Percentiles rank a stretch among this genome's conserved stretches.
Conservation (phyloP, 2,113 vertebrate genomes). For the Callorhinus ursinus region DNA sequence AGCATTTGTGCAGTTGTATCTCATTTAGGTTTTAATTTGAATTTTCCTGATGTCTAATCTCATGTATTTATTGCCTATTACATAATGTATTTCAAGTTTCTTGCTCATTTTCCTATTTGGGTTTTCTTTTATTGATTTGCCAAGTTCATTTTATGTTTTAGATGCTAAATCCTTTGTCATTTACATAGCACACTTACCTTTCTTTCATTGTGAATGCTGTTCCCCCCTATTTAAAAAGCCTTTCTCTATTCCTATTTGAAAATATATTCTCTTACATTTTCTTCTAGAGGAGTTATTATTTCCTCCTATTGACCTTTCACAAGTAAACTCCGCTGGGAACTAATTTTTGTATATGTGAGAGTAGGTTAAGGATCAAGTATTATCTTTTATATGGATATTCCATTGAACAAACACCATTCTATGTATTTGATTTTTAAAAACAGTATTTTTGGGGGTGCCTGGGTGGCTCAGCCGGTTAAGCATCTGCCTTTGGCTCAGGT, state of each 20-base stretch:
- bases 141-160: not conserved
- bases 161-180: not conserved
- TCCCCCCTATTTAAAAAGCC: not conserved
- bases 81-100: not conserved
- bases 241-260: not conserved
- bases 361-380: not conserved
- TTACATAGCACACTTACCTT: not conserved
- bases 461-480: too few relatives aligned
- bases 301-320: not conserved
- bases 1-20: not conserved
- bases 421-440: not conserved
- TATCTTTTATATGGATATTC: not conserved
- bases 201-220: not conserved
- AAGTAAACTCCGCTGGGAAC: not conserved
- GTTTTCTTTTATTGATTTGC: not conserved
- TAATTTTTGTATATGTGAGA: constrained; percentile 1
- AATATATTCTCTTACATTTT: not conserved
- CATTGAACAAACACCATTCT: not conserved
- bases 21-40: constrained; percentile 5
- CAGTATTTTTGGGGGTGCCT: not conserved
- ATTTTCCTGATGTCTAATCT: not conserved
- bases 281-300: not conserved
- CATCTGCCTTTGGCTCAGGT: too few relatives aligned
- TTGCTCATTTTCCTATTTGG: not conserved
- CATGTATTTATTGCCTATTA: not conserved